Percentiles rank a stretch among this genome's conserved stretches.
phyloP scores from a whole-genome alignment of 2,888 invertebrate species.

The Aporophyla lueneburgensis region DNA sequence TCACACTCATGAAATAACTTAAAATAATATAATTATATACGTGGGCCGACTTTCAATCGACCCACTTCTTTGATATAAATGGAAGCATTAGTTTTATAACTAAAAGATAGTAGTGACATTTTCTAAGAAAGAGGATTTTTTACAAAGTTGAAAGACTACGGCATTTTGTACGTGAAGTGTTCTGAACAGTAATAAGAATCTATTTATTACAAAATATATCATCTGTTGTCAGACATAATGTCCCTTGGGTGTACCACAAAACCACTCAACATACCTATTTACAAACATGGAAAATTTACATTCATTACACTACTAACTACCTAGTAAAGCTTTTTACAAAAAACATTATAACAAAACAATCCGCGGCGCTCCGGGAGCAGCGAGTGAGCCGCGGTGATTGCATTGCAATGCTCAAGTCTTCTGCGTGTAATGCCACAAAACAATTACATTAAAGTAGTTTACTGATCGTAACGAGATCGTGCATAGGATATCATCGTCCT shows the following conservation, averaged over 20 bases:
- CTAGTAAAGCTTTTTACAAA: slow-evolving; percentile 90
- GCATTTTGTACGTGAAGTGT: slow-evolving; percentile 75
- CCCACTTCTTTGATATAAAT: slow-evolving; percentile 90
- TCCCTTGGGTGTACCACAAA: slow-evolving; percentile 73
- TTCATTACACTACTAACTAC: slow-evolving; percentile 84
- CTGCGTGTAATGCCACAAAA: slow-evolving; percentile 88
- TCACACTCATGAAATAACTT: slow-evolving; percentile 88
- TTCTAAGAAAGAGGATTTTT: slow-evolving; percentile 70
- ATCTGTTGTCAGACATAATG: slow-evolving; percentile 60
- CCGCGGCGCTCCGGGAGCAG: slow-evolving; percentile 69
- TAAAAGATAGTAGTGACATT: slow-evolving; percentile 82
- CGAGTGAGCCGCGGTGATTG: slow-evolving; percentile 77
- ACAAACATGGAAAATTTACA: slow-evolving; percentile 85
- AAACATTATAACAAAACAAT: slow-evolving; percentile 87
- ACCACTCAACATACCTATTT: slow-evolving; percentile 86
- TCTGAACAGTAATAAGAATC: slow-evolving; percentile 69
- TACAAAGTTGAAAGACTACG: slow-evolving; percentile 69
- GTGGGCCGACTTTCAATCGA: slow-evolving; percentile 89
- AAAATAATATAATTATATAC: slow-evolving; percentile 86
- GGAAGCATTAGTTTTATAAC: slow-evolving; percentile 90
- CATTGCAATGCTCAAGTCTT: slow-evolving; percentile 89
- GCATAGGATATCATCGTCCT: slow-evolving; percentile 87
- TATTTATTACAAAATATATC: slow-evolving; percentile 68
- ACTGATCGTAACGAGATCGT: slow-evolving; percentile 91
- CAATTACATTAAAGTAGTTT: slow-evolving; percentile 84